These are phyloP conservation scores for Mesopsocus fuscifrons DNA, from an alignment of 2,888 invertebrate genomes.

Conservation along the genomic window DNA sequence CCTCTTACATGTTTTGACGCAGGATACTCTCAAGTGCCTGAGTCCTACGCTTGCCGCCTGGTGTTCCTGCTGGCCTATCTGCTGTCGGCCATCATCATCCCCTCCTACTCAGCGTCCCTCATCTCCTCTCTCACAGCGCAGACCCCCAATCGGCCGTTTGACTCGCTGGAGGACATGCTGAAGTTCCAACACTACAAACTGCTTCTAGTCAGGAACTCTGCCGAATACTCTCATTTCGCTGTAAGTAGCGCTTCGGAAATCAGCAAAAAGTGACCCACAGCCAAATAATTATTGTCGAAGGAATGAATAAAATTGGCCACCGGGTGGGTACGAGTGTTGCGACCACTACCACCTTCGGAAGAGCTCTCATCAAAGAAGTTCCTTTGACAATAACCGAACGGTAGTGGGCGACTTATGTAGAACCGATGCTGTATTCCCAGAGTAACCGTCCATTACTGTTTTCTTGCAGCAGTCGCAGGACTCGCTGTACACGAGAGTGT, in stretches of 20 bases:
- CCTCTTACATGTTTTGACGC: no score
- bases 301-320: no score
- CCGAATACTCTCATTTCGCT: constrained; percentile 8
- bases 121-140: constrained; percentile 11
- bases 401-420: no score
- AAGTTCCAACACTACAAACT: constrained; percentile 10
- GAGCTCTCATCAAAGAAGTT: no score
- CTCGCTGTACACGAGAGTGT: background rate
- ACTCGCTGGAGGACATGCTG: constrained; percentile 7
- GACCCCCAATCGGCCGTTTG: constrained; percentile 9
- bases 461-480: background rate
- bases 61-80: constrained; percentile 9
- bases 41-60: constrained; percentile 6
- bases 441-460: no score
- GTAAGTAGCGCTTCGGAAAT: no score
- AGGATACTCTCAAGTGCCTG: constrained; percentile 7
- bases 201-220: constrained; percentile 5
- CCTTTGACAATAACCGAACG: no score
- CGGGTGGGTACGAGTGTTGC: no score
- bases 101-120: constrained; percentile 11
- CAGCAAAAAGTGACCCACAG: background rate
- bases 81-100: constrained; percentile 8
- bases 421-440: no score
- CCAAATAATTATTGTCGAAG: background rate
- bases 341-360: no score